These are phyloP conservation scores for Nyctibius bracteatus DNA, from an alignment of 2,113 vertebrate species.

Conservation along the genomic window DNA sequence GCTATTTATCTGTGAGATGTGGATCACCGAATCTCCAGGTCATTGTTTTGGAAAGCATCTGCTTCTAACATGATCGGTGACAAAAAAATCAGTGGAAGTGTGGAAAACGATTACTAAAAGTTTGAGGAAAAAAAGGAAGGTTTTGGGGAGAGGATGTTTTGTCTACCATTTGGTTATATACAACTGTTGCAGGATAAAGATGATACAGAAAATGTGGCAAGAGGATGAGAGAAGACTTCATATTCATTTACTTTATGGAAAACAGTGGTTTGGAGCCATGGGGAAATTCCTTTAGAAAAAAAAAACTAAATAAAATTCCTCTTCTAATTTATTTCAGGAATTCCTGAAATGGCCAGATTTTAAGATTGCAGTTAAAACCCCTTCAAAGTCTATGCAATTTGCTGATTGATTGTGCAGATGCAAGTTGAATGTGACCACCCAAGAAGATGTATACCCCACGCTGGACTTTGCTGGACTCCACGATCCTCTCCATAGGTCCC, in stretches of 20 bases:
- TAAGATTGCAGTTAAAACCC: conserved; percentile 53
- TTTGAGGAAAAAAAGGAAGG: conserved; percentile 20
- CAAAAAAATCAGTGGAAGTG: not conserved
- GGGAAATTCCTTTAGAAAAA: conserved; percentile 28
- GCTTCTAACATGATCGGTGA: conserved; percentile 9
- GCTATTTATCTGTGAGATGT: conserved; percentile 12
- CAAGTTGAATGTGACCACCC: not conserved
- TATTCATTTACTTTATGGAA: conserved; percentile 44
- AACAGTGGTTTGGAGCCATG: conserved; percentile 54
- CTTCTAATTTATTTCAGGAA: conserved; percentile 64
- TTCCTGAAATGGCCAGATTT: conserved; percentile 64
- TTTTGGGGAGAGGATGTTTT: conserved; percentile 11
- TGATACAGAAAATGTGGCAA: conserved; percentile 48
- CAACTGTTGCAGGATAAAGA: conserved; percentile 44
- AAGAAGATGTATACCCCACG: not conserved
- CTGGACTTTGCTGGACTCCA: not conserved
- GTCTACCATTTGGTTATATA: conserved; percentile 14
- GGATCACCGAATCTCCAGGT: conserved; percentile 29
- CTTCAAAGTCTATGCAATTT: conserved; percentile 50
- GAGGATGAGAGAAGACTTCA: conserved; percentile 59
- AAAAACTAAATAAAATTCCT: conserved; percentile 59
- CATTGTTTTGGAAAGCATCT: conserved; percentile 47
- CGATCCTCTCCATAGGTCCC: not conserved
- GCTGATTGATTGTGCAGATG: conserved; percentile 38
- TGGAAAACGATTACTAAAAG: not conserved